Evolutionary conservation across 2,113 vertebrate genomes (phyloP), one percentile per base, ranked within the genome.

Genomic region (Ameiurus melas): DNA sequence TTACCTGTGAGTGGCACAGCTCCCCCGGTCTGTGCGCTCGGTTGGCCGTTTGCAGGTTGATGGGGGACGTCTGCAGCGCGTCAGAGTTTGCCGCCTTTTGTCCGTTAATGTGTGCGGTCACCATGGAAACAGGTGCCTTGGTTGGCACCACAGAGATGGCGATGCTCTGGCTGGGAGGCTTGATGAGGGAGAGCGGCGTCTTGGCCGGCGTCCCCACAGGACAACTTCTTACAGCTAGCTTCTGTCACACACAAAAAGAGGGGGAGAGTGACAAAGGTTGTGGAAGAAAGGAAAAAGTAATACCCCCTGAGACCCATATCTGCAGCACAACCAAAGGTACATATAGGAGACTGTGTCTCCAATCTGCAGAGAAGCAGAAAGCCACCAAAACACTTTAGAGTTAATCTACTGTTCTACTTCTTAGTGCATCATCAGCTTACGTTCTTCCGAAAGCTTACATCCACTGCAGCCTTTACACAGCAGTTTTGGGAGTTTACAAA

Each of bases 91-190:
- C 89, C 88, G 91, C 93, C 93, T 94, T 96, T 91, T 96, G 95
- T 89, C 96, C 96, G 62, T 95, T 96, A 86, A 96, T 93, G 93
- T 96, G 95, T 90, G 96, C 95, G 1, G 97, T 96, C 93, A 97
- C 96, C 97, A 97, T 96, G 93, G 96, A 95, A 92, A 96, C 94
- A 90, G 96, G 96, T 58, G 94, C 89, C 94, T 96, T 96, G 89
- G 94, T 94, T 75, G 96, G 96, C 90, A 96, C 94, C 91, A 96
- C 95, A 0, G 96, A 95, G 93, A 96, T 95, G 92, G 96, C 93
- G 80, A 96, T 94, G 93, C 93, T 92, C 94, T 94, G 96, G 71
- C 92, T 91, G 87, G 96, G 91, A 84, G 95, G 94, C 91, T 94
- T 95, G 92, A 96, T 95, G 92, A 96, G 96, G 0, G 95, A 95